Evolutionary conservation across 1,140 invertebrate genomes (phyloP).

Genomic region (Ectropis grisescens): DNA sequence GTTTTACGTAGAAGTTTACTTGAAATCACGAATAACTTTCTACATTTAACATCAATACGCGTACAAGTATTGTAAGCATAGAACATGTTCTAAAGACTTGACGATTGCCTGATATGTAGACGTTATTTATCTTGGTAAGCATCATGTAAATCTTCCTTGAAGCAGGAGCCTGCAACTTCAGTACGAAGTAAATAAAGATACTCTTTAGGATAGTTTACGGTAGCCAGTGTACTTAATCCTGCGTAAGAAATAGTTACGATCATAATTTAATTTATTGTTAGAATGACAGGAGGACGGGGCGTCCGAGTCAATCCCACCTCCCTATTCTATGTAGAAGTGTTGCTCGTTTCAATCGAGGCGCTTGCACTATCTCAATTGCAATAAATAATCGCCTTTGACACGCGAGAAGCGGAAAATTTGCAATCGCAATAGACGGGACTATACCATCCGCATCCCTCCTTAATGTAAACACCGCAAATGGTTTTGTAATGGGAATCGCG

Average conservation of each 20-base stretch:
- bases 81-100: too few relatives aligned
- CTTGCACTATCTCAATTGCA: constrained; percentile 48
- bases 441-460: constrained; percentile 27
- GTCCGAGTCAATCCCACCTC: constrained; percentile 25
- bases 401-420: constrained; percentile 53
- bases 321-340: constrained; percentile 50
- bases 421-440: constrained; percentile 30
- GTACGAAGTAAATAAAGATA: too few relatives aligned
- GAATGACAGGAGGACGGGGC: constrained; percentile 33
- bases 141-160: too few relatives aligned
- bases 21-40: too few relatives aligned
- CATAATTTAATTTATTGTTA: constrained; percentile 45
- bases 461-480: constrained; percentile 53
- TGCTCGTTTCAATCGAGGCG: constrained; percentile 29
- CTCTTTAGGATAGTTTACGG: background rate
- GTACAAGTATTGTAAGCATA: too few relatives aligned
- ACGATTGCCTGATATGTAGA: too few relatives aligned
- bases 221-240: constrained; percentile 13
- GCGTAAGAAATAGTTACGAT: constrained; percentile 35
- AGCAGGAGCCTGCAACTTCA: too few relatives aligned
- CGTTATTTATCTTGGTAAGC: too few relatives aligned
- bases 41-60: too few relatives aligned
- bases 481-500: constrained; percentile 48
- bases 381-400: constrained; percentile 58
- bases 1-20: too few relatives aligned